Evolutionary conservation across 1,140 invertebrate genomes (phyloP).

Genomic region (Hycleus phaleratus): DNA sequence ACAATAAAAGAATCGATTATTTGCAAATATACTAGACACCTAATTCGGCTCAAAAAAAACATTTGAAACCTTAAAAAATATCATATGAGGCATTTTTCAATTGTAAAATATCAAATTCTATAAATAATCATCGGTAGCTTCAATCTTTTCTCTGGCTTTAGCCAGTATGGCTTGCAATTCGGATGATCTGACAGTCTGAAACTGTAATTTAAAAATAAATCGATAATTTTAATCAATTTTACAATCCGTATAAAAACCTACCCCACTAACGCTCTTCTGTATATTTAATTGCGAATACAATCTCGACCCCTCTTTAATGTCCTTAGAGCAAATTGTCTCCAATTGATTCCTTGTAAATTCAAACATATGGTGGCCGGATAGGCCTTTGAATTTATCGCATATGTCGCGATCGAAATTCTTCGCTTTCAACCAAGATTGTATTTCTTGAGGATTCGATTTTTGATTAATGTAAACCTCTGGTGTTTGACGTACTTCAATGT

Average conservation of each 20-base stretch:
- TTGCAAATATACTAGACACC: background rate
- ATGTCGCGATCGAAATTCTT: constrained; percentile 66
- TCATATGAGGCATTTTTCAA: background rate
- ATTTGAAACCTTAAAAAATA: too few relatives aligned
- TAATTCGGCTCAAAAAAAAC: background rate
- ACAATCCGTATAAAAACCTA: constrained; percentile 41
- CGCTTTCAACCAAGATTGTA: constrained; percentile 63
- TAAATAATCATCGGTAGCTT: background rate
- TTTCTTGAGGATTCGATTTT: constrained; percentile 54
- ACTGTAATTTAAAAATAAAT: constrained; percentile 22
- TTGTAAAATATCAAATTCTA: background rate
- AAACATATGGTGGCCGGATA: constrained; percentile 66
- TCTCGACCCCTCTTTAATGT: constrained; percentile 55
- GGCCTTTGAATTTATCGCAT: constrained; percentile 53
- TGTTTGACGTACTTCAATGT: constrained; percentile 58
- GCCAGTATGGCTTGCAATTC: constrained; percentile 29
- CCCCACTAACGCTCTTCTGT: constrained; percentile 68
- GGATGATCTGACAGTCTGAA: constrained; percentile 29
- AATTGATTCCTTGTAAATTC: constrained; percentile 53
- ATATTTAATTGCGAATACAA: constrained; percentile 68
- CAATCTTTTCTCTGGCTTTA: constrained; percentile 31
- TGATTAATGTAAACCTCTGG: constrained; percentile 65
- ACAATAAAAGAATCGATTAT: background rate
- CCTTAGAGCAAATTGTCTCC: constrained; percentile 56
- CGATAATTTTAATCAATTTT: background rate